A percentile compares a stretch with the other conserved stretches of the same genome.
These are phyloP conservation scores for Drosophila santomea DNA, from an alignment of 1,140 invertebrate species.

Conservation along the genomic window DNA sequence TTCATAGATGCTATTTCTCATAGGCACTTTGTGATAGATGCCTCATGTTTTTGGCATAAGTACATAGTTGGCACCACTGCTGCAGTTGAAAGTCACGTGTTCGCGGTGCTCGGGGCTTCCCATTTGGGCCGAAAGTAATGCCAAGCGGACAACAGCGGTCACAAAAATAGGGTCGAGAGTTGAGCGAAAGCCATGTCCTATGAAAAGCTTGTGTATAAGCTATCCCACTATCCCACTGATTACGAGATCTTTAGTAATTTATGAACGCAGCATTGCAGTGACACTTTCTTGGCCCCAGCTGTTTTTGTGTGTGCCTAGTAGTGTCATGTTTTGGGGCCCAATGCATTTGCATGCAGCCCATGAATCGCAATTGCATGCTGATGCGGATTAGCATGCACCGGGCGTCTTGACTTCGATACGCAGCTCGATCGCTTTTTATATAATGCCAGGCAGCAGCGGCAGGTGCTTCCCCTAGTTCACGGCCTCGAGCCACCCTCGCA, in stretches of 20 bases:
- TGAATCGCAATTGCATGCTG: slow-evolving; percentile 68
- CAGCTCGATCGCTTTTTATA: slow-evolving; percentile 44
- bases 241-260: slow-evolving; percentile 5
- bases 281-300: slow-evolving; percentile 6
- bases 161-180: background rate
- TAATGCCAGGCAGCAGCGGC: slow-evolving; percentile 32
- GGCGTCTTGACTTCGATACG: slow-evolving; percentile 16
- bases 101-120: background rate
- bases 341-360: slow-evolving; percentile 58
- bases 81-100: slow-evolving; percentile 7
- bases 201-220: background rate
- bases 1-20: no score
- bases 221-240: background rate
- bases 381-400: slow-evolving; percentile 59
- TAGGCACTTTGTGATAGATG: background rate
- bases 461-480: slow-evolving; percentile 53
- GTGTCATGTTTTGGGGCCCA: slow-evolving; percentile 3
- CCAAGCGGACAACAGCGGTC: background rate
- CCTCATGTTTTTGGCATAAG: background rate
- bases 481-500: slow-evolving; percentile 1
- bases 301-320: background rate
- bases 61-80: background rate
- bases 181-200: no score
- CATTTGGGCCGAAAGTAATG: background rate
- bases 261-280: no score